Conservation (phyloP, 37 sponge, comb jelly and placozoan species). For the Dysidea cf. avara region DNA sequence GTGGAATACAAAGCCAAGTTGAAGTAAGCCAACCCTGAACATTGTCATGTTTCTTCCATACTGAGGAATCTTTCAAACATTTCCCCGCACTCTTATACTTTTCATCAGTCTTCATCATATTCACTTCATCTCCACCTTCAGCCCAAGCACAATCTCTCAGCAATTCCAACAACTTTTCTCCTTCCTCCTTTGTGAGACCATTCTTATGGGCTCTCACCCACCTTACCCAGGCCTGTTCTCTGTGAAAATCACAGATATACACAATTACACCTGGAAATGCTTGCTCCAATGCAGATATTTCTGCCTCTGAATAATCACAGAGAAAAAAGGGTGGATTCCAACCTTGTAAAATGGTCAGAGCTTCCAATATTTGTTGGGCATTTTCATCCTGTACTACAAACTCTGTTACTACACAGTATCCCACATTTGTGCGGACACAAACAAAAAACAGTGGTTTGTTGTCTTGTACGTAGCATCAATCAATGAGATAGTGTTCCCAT, state of each 20-base stretch:
- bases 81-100: not conserved
- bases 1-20: constrained; percentile 13
- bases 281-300: constrained; percentile 11
- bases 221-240: constrained; percentile 46
- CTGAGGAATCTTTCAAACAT: not conserved
- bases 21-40: constrained; percentile 19
- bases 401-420: constrained; percentile 41
- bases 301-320: constrained; percentile 49
- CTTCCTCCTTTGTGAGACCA: constrained; percentile 26
- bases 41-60: constrained; percentile 27
- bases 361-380: constrained; percentile 19
- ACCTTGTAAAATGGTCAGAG: constrained; percentile 28
- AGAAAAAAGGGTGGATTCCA: constrained; percentile 45
- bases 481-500: constrained; percentile 33
- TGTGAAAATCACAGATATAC: constrained; percentile 55
- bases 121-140: too few species aligned
- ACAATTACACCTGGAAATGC: constrained; percentile 20
- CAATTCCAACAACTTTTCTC: constrained; percentile 11
- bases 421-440: constrained; percentile 39
- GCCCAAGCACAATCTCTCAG: constrained; percentile 40
- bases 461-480: constrained; percentile 52
- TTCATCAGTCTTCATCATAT: too few species aligned
- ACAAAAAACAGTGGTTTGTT: constrained; percentile 44
- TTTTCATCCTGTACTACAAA: constrained; percentile 27
- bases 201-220: constrained; percentile 44